A percentile compares a stretch with the other conserved stretches of the same genome.
These are phyloP conservation scores for Pangasianodon gigas DNA, from an alignment of 2,113 vertebrate genomes.

Conservation along the genomic window DNA sequence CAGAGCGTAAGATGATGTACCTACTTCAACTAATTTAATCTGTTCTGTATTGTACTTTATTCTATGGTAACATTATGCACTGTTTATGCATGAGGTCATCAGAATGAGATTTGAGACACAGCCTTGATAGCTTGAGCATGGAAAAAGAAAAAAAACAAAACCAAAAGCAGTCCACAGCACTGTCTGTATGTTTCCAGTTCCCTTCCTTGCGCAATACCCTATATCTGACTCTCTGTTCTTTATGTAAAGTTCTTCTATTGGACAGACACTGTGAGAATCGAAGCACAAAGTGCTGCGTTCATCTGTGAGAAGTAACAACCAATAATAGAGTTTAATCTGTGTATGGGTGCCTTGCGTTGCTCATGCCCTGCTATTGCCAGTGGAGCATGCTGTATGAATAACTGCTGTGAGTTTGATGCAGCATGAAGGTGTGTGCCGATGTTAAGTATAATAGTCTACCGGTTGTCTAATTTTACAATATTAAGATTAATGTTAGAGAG, in stretches of 20 bases:
- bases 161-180: neutral
- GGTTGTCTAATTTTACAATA: neutral
- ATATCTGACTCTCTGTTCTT: neutral
- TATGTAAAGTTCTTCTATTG: neutral
- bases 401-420: neutral
- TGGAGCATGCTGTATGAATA: neutral
- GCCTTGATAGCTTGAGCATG: neutral
- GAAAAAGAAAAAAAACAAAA: neutral
- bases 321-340: neutral
- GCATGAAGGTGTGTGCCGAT: neutral
- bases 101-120: neutral
- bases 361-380: neutral
- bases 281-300: constrained; percentile 8
- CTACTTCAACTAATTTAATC: neutral
- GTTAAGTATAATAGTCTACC: neutral
- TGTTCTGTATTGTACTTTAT: neutral
- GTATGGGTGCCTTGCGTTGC: constrained; percentile 34
- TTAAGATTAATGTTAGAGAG: neutral
- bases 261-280: constrained; percentile 4
- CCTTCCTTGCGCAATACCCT: neutral
- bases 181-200: neutral
- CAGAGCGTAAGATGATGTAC: neutral
- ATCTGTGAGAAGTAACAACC: constrained; percentile 1
- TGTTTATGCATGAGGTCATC: neutral
- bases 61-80: neutral